Evolutionary conservation across 2,888 invertebrate genomes (phyloP), one percentile per base, ranked within the genome.

Genomic region (Stegophylla sp.): DNA sequence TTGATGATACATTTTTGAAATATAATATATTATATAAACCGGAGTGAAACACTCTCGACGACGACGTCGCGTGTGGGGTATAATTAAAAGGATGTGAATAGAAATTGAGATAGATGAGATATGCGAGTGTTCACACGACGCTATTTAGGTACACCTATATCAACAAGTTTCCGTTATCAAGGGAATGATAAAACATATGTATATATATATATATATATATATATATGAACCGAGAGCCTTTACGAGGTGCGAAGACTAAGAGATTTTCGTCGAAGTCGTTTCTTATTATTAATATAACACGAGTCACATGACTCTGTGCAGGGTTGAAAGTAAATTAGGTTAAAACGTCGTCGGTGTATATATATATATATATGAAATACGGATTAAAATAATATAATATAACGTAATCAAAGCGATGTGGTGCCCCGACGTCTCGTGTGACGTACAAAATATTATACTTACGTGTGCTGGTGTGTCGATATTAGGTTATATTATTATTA

Each of bases 91-190:
- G 48, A 34, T 34, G n/a, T n/a, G 45, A n/a, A 45, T 1, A 12
- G n/a, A 61, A 66, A 76, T 76, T 53, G 53, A 76, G 66, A 76
- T n/a, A 10, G 76, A 76, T 76, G 66, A 56, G 53, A 23, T 13
- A n/a, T n/a, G n/a, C n/a, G 20, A 41, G 48, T 64, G 51, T 34
- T 53, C 28, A 20, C n/a, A 13, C 45, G 12, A 23, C 12, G 56
- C 23, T 23, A 56, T 20, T 51, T 66, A 76, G n/a, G 26, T 17
- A 66, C n/a, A 26, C n/a, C n/a, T n/a, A n/a, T 56, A 66, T 66
- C 53, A 66, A 76, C 53, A 66, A 66, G 43, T 43, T 76, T 56
- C 26, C 26, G 28, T 53, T 76, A 76, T 66, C 76, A 43, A 53
- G 76, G 76, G 76, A 64, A 56, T 53, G 76, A 43, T 76, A 53